Conservation (phyloP, 1,140 invertebrate species). For the Eumeta japonica region DNA sequence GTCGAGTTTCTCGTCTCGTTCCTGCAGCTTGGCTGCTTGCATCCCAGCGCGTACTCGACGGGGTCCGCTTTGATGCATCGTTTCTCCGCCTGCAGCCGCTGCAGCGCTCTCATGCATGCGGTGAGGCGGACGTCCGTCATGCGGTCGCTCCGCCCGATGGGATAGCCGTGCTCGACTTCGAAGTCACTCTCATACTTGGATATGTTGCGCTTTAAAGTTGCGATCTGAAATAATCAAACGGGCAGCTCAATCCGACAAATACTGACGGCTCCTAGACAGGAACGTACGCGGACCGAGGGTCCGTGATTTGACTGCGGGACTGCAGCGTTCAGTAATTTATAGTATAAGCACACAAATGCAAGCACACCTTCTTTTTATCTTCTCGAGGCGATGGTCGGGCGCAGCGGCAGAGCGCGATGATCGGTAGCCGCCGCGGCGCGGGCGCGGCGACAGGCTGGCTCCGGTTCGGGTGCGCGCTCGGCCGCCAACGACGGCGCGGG, state of each 20-base stretch:
- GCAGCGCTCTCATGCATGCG: constrained; percentile 83
- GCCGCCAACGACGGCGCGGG: constrained; percentile 19
- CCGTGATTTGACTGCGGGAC: background rate
- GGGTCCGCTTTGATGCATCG: constrained; percentile 50
- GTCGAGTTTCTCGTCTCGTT: constrained; percentile 61
- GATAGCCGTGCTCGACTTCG: constrained; percentile 78
- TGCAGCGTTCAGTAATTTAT: background rate
- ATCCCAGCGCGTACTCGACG: constrained; percentile 50
- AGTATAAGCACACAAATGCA: background rate
- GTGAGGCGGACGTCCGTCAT: constrained; percentile 81
- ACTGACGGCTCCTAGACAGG: background rate
- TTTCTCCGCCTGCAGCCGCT: constrained; percentile 69
- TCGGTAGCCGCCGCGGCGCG: too few relatives aligned
- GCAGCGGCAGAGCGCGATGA: constrained; percentile 29
- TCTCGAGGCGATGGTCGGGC: constrained; percentile 33
- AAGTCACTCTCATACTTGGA: constrained; percentile 83
- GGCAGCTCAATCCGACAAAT: too few relatives aligned
- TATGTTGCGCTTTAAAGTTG: constrained; percentile 80
- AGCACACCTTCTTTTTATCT: constrained; percentile 43
- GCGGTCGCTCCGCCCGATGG: constrained; percentile 86
- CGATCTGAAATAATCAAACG: constrained; percentile 39
- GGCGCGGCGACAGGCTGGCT: constrained; percentile 25
- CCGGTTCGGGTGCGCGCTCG: constrained; percentile 28
- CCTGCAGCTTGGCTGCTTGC: constrained; percentile 42
- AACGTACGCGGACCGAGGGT: background rate